Conservation (phyloP, 2,113 vertebrate genomes). For the Microtus pennsylvanicus region DNA sequence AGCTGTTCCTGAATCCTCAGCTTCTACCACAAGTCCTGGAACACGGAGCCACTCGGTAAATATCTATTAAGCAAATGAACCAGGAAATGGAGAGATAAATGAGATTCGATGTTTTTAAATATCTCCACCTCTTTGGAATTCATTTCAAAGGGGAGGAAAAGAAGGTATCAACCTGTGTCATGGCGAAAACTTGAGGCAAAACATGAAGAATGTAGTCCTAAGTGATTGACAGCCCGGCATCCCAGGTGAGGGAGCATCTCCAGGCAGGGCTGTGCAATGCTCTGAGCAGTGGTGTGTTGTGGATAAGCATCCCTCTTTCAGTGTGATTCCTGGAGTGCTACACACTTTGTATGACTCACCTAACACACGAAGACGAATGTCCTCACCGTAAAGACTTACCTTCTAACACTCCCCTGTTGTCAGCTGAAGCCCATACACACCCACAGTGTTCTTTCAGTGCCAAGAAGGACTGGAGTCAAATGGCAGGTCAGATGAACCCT, state of each 20-base stretch:
- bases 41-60: not conserved
- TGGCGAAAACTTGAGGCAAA: constrained; percentile 45
- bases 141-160: not conserved
- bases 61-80: constrained; percentile 42
- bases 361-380: constrained; percentile 39
- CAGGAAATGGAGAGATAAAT: not conserved
- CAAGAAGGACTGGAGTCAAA: not conserved
- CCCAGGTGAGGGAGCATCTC: not conserved
- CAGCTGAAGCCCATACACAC: constrained; percentile 25
- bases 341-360: not conserved
- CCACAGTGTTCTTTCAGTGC: constrained; percentile 48
- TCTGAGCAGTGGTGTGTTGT: not conserved
- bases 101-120: constrained; percentile 24
- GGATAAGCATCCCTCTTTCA: not conserved
- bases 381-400: not conserved
- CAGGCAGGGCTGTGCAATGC: not conserved
- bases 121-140: constrained; percentile 23
- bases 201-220: not conserved
- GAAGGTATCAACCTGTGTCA: not conserved
- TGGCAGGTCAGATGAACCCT: constrained; percentile 36
- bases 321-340: not conserved
- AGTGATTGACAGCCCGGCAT: not conserved
- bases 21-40: constrained; percentile 34
- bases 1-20: not conserved
- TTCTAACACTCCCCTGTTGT: constrained; percentile 18